Base-by-base conservation (phyloP, 1,140 invertebrate species). In the Camponotus vicinus region DNA sequence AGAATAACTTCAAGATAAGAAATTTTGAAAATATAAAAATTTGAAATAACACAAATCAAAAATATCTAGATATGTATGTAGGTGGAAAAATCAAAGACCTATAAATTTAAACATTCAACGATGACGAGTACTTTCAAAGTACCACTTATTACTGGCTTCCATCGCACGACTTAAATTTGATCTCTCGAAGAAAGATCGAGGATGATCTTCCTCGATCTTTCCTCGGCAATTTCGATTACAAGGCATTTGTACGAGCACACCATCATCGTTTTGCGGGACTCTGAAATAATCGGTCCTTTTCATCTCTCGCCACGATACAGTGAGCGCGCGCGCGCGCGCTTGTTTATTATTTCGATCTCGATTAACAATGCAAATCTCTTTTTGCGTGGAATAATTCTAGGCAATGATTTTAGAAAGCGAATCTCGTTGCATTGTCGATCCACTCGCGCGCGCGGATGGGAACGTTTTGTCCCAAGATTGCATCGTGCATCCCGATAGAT, bases 361-460 rank as follows among this genome's bases (percentile, higher is more conserved):
- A 93, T 93, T 92, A 92, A 90, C 92, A 92, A 93, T 92, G 89
- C 89, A 89, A 92, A 92, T 91, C 88, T 88, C 80, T 87, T 76
- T 27, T 85, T 92, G 91, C 85, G 85, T 86, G 88, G 91, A 92
- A 92, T 92, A 90, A 90, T 90, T 90, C 86, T 27, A 69, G 61
- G 78, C 83, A 83, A 92, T 91, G 89, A 91, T 92, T 92, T 52
- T 92, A 92, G 91, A 92, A 92, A 92, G 91, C 84, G 77, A 76
- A 67, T 63, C 52, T 73, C 66, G 57, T 86, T 69, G 63, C 27
- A 87, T 86, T 82, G 87, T 79, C 80, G 80, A 49, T 76, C 52
- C 67, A 52, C 71, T 79, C 85, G 63, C 34, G 59, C 77, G 70
- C 79, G 63, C 55, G 67, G 83, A 82, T 86, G 83, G 76, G 85